phyloP scores from a whole-genome alignment of 2,888 invertebrate genomes.

The Cryptus viduatorius region DNA sequence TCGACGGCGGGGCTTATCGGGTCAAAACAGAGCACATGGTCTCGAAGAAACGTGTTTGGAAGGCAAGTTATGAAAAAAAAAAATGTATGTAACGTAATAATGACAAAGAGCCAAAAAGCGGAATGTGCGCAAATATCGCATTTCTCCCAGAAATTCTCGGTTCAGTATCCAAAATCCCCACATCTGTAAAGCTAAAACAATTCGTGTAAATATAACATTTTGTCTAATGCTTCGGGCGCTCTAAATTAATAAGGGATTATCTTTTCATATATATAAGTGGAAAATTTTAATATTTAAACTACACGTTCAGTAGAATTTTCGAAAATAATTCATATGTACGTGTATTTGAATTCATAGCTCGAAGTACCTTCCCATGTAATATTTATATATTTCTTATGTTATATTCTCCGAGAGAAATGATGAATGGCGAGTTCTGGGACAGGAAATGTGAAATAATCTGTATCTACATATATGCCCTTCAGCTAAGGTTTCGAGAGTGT shows the following conservation, averaged over 20 bases:
- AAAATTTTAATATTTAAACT: background rate
- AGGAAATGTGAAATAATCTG: background rate
- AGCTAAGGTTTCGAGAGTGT: background rate
- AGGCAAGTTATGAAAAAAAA: background rate
- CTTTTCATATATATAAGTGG: background rate
- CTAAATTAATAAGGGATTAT: conserved; percentile 28
- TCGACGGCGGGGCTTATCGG: background rate
- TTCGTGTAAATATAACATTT: conserved; percentile 12
- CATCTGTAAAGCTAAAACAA: background rate
- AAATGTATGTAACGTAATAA: background rate
- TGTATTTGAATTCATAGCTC: background rate
- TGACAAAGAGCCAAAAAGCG: background rate
- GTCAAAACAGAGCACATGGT: background rate
- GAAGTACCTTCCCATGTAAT: background rate
- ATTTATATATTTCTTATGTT: background rate
- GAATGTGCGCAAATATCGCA: background rate
- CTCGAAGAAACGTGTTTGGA: background rate
- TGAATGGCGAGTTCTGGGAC: too few species aligned
- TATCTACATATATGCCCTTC: background rate
- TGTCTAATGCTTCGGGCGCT: conserved; percentile 15
- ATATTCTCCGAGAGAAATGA: background rate
- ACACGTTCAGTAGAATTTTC: background rate
- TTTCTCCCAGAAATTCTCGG: background rate
- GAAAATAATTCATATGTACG: background rate
- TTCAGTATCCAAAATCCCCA: background rate